Base-by-base conservation (phyloP, 2,113 vertebrate genomes). In the Monopterus albus region DNA sequence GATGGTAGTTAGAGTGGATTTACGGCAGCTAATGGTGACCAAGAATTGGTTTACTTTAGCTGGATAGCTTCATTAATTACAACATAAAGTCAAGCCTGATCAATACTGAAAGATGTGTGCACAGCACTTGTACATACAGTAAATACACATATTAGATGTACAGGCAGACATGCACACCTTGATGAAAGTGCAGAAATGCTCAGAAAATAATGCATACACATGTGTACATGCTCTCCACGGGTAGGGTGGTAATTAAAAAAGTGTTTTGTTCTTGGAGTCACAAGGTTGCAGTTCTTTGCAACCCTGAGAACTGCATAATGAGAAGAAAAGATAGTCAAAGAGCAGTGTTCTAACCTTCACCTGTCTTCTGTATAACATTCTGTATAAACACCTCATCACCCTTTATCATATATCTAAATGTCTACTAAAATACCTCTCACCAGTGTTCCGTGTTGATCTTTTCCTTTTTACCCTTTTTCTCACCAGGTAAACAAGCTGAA, bases 261-360 rank as follows among this genome's bases (percentile, higher is more conserved):
- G 38, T 52, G 26, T 39, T 66, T 31, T 75, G 55, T 63, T 64
- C 65, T 62, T 23, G 6, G 56, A 72, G 66, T 58, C 49, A 40
- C 38, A 43, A 62, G 60, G 49, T 66, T 71, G 28, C 15, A 26
- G 17, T 40, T 61, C 35, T 26, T 33, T 46, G n/a, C 31, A 63
- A 39, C 47, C 58, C 21, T 64, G 68, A 51, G 26, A 23, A 71
- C 21, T 59, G 38, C 39, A 33, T 71, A 78, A 81, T 78, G 50
- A 62, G 64, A 64, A 21, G 29, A 52, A 36, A 29, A 55, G 31
- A 47, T 26, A 49, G 53, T 70, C 60, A 71, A 46, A 63, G 18
- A 68, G 35, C 21, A 31, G 23, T 29, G 6, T 18, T 52, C 11
- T 74, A 61, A 78, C 56, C 65, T 74, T 67, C 51, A 57, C 36